Evolutionary conservation across 1,140 invertebrate species (phyloP).

Genomic region (Centruroides vittatus): DNA sequence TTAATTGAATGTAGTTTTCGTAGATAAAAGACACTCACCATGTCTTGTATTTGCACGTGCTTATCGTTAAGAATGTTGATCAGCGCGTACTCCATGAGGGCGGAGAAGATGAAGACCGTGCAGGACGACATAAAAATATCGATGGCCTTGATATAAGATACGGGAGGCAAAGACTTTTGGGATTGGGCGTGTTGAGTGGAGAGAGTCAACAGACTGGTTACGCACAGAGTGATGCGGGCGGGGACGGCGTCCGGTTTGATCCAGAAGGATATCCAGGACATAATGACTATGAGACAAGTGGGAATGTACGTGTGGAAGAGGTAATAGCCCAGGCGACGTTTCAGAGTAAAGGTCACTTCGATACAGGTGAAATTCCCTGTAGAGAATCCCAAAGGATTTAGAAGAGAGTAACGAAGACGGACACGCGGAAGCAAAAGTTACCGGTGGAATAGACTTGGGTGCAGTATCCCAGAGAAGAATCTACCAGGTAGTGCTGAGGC

Average conservation of each 20-base stretch:
- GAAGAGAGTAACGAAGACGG: neutral
- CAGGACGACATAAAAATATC: conserved; percentile 20
- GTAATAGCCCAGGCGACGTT: conserved; percentile 68
- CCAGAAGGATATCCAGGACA: conserved; percentile 31
- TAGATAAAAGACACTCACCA: neutral
- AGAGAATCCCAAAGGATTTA: conserved; percentile 5
- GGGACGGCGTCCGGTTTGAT: conserved; percentile 33
- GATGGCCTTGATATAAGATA: conserved; percentile 61
- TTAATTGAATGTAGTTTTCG: neutral
- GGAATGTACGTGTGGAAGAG: conserved; percentile 75
- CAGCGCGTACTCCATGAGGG: conserved; percentile 74
- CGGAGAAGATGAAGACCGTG: conserved; percentile 66
- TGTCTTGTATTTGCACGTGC: neutral
- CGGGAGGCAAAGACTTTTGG: conserved; percentile 65
- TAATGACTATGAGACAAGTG: conserved; percentile 29
- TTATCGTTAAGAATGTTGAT: neutral
- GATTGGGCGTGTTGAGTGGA: conserved; percentile 45
- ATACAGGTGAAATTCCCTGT: conserved; percentile 75
- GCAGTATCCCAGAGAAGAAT: conserved; percentile 27
- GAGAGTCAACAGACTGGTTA: conserved; percentile 51
- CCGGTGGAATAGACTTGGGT: conserved; percentile 30
- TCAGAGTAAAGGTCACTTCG: conserved; percentile 68
- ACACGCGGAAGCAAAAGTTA: conserved; percentile 6
- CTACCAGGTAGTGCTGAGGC: conserved; percentile 28
- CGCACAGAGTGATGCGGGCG: conserved; percentile 27